Evolutionary conservation across 1,140 invertebrate species (phyloP).

Genomic region (Mylabris phalerata): DNA sequence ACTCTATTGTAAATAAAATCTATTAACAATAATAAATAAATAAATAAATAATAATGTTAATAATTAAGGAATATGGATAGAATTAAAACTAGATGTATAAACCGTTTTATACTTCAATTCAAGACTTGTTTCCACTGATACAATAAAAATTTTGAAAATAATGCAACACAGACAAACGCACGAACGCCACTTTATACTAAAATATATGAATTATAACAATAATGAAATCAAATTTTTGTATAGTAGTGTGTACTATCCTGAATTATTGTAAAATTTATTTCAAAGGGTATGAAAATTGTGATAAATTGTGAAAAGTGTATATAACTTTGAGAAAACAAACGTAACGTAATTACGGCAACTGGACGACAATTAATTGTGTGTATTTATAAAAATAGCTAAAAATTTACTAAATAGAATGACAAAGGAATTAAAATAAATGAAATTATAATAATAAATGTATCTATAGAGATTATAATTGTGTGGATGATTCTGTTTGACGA

Average conservation of each 20-base stretch:
- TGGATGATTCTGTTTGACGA: neutral
- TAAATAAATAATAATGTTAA: too few species aligned
- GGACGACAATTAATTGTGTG: neutral
- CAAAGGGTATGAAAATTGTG: conserved; percentile 17
- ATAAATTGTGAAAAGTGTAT: conserved; percentile 19
- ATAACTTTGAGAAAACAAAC: neutral
- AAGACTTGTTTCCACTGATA: too few species aligned
- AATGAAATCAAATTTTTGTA: neutral
- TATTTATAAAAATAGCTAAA: neutral
- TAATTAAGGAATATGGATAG: too few species aligned
- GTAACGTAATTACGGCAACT: neutral
- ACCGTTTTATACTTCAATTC: too few species aligned
- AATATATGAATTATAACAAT: too few species aligned
- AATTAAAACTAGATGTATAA: too few species aligned
- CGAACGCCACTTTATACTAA: too few species aligned
- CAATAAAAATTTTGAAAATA: too few species aligned
- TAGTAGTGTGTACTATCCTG: neutral
- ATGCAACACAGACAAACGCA: too few species aligned
- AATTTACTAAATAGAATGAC: neutral
- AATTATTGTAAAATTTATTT: too few species aligned
- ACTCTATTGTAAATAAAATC: too few species aligned
- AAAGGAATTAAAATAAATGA: neutral
- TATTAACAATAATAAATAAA: too few species aligned
- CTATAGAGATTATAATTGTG: neutral
- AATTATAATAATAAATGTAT: neutral